Percentiles rank a stretch among this genome's conserved stretches.
Conservation (phyloP, 2,113 vertebrate species). For the Rattus norvegicus region GRCr8 NC_086021.1:122055001-122055500, state of each 20-base stretch:
- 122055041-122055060: background rate
- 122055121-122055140: slow-evolving; percentile 23
- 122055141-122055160: background rate
- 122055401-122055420: no score
- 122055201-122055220: slow-evolving; percentile 20
- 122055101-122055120: slow-evolving; percentile 9
- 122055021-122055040: background rate
- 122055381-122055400: no score
- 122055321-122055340: no score
- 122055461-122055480: no score
- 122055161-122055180: slow-evolving; percentile 20
- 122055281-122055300: no score
- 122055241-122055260: background rate
- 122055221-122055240: slow-evolving; percentile 19
- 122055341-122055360: no score
- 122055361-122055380: no score
- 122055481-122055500: background rate
- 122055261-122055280: background rate
- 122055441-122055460: no score
- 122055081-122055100: background rate
- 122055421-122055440: no score
- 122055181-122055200: background rate
- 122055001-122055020: background rate
- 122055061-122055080: slow-evolving; percentile 43
- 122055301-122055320: no score